A percentile compares a stretch with the other conserved stretches of the same genome.
Evolutionary conservation across 1,140 invertebrate species (phyloP).

Genomic region (Calliphora vicina): DNA sequence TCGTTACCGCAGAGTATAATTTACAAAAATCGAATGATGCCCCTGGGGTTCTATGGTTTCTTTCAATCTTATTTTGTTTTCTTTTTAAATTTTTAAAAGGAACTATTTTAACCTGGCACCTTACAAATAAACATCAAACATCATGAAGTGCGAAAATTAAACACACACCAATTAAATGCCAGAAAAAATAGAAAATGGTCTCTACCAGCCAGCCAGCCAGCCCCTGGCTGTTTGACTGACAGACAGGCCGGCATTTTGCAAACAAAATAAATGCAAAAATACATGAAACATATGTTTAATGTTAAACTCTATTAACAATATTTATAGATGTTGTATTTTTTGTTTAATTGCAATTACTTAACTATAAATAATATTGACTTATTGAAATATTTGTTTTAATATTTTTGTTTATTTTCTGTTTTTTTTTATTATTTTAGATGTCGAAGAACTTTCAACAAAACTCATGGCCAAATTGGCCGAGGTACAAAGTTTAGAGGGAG

Average conservation of each 20-base stretch:
- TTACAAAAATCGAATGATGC: no score
- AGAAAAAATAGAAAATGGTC: no score
- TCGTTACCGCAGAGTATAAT: no score
- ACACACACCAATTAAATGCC: not conserved
- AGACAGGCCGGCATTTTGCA: not conserved
- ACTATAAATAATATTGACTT: not conserved
- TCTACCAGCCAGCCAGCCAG: no score
- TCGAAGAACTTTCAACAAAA: constrained; percentile 65
- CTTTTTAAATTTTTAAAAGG: no score
- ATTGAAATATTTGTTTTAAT: not conserved
- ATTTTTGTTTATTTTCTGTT: not conserved
- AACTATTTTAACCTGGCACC: not conserved
- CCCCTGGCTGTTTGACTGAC: not conserved
- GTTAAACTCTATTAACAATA: not conserved
- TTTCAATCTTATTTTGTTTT: no score
- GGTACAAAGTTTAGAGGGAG: constrained; percentile 60
- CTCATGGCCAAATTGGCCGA: constrained; percentile 64
- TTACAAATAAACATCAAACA: not conserved
- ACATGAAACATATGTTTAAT: not conserved
- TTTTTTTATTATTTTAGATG: constrained; percentile 59
- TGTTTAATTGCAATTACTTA: not conserved
- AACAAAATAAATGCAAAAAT: not conserved
- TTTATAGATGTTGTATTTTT: not conserved
- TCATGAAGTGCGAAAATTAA: not conserved
- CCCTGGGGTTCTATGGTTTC: no score